Percentiles rank a stretch among this genome's conserved stretches.
These are phyloP conservation scores for Drosophila nr. perissopoda DNA, from an alignment of 2,888 invertebrate species.

Conservation along the genomic window DNA sequence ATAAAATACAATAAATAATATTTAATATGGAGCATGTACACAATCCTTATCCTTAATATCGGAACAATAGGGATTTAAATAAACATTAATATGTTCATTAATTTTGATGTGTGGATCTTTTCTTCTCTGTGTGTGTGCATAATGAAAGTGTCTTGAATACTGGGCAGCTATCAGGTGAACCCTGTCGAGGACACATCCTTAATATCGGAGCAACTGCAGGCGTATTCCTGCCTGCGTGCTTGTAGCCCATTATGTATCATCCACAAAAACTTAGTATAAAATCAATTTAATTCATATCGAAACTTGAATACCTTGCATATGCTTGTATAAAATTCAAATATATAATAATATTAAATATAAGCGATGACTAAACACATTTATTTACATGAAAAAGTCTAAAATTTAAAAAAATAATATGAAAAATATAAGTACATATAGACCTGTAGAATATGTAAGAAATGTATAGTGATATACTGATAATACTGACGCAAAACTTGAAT, in stretches of 20 bases:
- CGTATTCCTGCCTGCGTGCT: constrained; percentile 46
- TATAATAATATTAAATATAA: not conserved
- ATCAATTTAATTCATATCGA: constrained; percentile 1
- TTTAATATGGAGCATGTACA: not conserved
- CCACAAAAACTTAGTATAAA: constrained; percentile 4
- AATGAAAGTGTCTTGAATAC: not conserved
- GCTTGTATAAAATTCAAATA: accelerated
- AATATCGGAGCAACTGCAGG: constrained; percentile 12
- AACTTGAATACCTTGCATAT: not conserved
- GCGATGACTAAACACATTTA: not conserved
- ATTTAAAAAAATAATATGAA: not conserved
- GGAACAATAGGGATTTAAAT: not conserved
- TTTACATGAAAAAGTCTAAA: accelerated
- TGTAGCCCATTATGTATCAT: constrained; percentile 32
- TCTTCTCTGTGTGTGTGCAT: not conserved
- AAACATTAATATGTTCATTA: not conserved
- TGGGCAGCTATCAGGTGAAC: not conserved
- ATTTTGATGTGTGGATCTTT: not conserved
- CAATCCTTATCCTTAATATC: not conserved
- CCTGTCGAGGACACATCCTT: not conserved
- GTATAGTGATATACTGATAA: not conserved
- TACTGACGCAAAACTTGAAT: not conserved
- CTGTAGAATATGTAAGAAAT: not conserved
- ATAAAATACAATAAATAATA: not conserved
- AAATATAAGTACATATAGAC: not conserved